Conservation (phyloP, 2,797 vertebrate genomes). For the Chaetophractus vellerosus region DNA sequence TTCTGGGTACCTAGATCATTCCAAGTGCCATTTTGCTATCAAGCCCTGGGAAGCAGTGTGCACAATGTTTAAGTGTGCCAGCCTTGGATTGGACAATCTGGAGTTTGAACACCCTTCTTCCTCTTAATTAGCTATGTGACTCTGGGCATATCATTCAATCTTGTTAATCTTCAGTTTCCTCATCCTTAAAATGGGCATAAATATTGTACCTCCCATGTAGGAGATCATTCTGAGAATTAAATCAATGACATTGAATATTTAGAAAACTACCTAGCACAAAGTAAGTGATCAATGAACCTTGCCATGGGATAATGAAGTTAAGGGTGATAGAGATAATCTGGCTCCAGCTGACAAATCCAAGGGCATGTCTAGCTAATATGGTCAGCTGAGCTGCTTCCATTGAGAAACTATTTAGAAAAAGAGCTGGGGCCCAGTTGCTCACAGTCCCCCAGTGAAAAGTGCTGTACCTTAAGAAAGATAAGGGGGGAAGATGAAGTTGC, state of each 20-base stretch:
- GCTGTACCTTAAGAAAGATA: background rate
- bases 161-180: conserved; percentile 72
- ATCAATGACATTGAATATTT: background rate
- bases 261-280: conserved; percentile 42
- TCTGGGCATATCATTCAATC: background rate
- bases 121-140: background rate
- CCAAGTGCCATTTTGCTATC: background rate
- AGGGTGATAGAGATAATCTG: background rate
- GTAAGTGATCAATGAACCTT: conserved; percentile 2
- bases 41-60: background rate
- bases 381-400: background rate
- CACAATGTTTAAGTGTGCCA: too few species aligned
- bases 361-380: background rate
- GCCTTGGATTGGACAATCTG: background rate
- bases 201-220: background rate
- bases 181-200: conserved; percentile 78
- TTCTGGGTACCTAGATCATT: background rate
- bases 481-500: background rate
- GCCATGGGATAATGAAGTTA: background rate
- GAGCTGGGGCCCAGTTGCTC: background rate
- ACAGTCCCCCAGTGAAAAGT: background rate
- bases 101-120: background rate
- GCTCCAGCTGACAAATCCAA: background rate
- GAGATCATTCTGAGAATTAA: background rate
- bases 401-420: background rate